Percentiles rank a stretch among this genome's conserved stretches.
Evolutionary conservation across 2,113 vertebrate species (phyloP).

Genomic region (Ceyx margarethae): DNA sequence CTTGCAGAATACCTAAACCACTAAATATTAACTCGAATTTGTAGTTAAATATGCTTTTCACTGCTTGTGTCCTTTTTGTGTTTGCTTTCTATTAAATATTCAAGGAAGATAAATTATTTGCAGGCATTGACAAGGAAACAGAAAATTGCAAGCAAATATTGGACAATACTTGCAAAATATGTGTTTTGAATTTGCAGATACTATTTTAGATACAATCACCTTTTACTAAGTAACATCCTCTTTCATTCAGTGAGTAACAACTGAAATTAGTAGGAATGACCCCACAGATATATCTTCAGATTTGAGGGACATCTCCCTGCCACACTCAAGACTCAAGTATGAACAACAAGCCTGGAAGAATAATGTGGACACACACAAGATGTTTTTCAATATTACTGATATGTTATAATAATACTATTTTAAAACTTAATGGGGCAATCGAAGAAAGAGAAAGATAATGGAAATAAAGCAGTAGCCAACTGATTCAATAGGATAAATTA

Average conservation of each 20-base stretch:
- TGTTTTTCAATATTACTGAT: background rate
- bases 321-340: background rate
- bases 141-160: background rate
- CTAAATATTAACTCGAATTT: background rate
- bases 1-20: background rate
- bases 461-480: background rate
- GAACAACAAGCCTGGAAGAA: background rate
- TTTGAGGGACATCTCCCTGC: background rate
- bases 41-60: background rate
- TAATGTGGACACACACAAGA: background rate
- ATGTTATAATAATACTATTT: background rate
- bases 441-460: background rate
- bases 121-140: background rate
- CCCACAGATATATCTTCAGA: background rate
- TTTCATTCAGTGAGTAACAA: background rate
- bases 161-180: background rate
- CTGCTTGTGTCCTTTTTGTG: background rate
- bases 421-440: background rate
- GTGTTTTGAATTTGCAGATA: background rate
- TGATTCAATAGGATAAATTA: background rate
- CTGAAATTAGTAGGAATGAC: background rate
- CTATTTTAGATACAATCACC: background rate
- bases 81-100: constrained; percentile 23
- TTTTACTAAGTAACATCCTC: background rate
- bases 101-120: background rate